A percentile compares a stretch with the other conserved stretches of the same genome.
Conservation (phyloP, 2,888 invertebrate species). For the Nineta flava region DNA sequence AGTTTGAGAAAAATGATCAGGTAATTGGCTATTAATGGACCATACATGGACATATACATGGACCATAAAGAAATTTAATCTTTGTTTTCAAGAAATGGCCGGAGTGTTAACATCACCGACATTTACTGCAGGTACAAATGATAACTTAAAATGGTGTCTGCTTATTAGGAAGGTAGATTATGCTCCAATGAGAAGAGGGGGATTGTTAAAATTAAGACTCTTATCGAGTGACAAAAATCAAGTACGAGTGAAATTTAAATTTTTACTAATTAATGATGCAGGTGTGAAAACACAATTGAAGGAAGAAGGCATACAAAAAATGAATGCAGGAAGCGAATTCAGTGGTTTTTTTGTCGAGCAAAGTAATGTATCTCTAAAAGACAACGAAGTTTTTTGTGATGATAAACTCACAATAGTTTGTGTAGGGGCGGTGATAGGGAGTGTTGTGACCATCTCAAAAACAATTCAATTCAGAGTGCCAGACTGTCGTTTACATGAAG, state of each 20-base stretch:
- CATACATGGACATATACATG: no score
- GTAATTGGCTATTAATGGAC: no score
- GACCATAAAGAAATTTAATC: no score
- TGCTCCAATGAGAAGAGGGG: no score
- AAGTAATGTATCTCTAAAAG: conserved; percentile 97
- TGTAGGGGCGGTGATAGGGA: conserved; percentile 92
- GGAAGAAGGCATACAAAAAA: conserved; percentile 89
- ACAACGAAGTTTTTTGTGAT: conserved; percentile 94
- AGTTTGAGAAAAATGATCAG: no score
- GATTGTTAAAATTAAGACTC: conserved; percentile 99
- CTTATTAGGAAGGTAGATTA: conserved; percentile 98
- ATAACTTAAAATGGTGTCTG: conserved; percentile 99
- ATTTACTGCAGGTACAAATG: conserved; percentile 98
- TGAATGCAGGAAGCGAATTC: conserved; percentile 99
- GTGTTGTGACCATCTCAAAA: conserved; percentile 98
- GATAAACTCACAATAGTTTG: conserved; percentile 99
- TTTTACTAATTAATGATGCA: conserved; percentile 99
- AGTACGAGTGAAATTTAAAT: conserved; percentile 99
- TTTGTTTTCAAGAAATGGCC: no score
- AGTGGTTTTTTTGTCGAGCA: conserved; percentile 99
- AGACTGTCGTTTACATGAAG: conserved; percentile 86
- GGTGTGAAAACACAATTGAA: conserved; percentile 99
- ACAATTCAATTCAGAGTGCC: conserved; percentile 95
- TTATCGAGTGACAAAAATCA: conserved; percentile 99
- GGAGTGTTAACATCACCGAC: conserved; percentile 99